phyloP scores from a whole-genome alignment of 2,797 vertebrate genomes.

The Petrocephalus sullivani region DNA sequence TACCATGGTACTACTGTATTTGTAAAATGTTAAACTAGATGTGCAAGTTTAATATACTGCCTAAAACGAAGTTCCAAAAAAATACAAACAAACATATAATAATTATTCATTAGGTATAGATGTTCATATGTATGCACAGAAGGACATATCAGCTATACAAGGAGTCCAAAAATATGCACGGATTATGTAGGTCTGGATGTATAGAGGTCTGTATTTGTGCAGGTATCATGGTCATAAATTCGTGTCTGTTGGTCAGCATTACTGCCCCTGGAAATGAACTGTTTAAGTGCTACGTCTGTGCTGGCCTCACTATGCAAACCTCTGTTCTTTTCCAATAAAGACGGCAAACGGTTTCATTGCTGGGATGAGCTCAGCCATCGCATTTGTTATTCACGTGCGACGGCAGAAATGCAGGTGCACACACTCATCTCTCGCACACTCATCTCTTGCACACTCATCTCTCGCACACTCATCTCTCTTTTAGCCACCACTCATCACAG shows the following conservation, averaged over 20 bases:
- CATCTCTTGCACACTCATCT: neutral
- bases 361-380: neutral
- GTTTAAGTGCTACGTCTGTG: neutral
- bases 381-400: neutral
- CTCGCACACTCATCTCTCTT: neutral
- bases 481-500: neutral
- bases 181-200: neutral
- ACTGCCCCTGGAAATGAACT: neutral
- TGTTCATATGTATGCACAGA: neutral
- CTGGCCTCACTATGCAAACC: neutral
- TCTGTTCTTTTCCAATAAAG: neutral
- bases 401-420: neutral
- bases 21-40: neutral
- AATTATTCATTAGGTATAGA: neutral
- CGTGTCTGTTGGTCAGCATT: neutral
- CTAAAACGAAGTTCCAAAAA: neutral
- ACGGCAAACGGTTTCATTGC: neutral
- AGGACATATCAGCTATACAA: neutral
- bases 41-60: neutral
- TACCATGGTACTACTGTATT: neutral
- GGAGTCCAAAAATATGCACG: neutral
- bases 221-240: neutral
- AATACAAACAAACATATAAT: neutral
- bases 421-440: neutral
- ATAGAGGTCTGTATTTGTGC: neutral